Evolutionary conservation across 1,140 invertebrate genomes (phyloP).

Genomic region (Drosophila obscura): DNA sequence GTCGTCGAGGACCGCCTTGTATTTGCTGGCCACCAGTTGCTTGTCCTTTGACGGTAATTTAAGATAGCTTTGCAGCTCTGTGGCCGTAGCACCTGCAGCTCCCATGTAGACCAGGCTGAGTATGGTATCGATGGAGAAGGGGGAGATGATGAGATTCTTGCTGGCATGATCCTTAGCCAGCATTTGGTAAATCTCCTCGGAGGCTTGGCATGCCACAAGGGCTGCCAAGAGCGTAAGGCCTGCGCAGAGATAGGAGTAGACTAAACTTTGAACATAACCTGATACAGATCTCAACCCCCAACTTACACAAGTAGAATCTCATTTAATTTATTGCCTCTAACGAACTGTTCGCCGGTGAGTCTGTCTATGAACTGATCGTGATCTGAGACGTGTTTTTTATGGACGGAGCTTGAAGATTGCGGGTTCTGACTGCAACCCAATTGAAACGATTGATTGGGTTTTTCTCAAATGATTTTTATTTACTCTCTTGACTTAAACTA

Average conservation of each 20-base stretch:
- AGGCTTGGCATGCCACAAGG: constrained; percentile 3
- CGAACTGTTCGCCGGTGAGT: constrained; percentile 16
- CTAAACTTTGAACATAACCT: neutral
- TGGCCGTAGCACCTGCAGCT: constrained; percentile 84
- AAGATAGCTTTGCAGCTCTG: constrained; percentile 84
- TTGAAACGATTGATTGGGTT: constrained; percentile 22
- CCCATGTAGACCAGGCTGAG: constrained; percentile 86
- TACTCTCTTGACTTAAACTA: constrained; percentile 4
- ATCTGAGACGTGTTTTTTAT: constrained; percentile 22
- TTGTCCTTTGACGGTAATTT: constrained; percentile 70
- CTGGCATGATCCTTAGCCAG: constrained; percentile 41
- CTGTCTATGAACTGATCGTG: constrained; percentile 13
- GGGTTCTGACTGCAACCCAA: neutral
- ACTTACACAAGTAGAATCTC: constrained; percentile 38
- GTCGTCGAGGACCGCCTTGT: constrained; percentile 10
- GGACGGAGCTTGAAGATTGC: constrained; percentile 14
- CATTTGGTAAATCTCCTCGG: constrained; percentile 31
- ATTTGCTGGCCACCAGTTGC: constrained; percentile 45
- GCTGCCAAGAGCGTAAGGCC: constrained; percentile 9
- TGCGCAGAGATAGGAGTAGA: neutral
- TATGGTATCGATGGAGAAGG: constrained; percentile 84
- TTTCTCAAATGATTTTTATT: constrained; percentile 30
- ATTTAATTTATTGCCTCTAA: constrained; percentile 12
- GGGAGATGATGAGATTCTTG: constrained; percentile 83
- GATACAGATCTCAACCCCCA: neutral